A percentile compares a stretch with the other conserved stretches of the same genome.
These are phyloP conservation scores for Napeogenes sylphis DNA, from an alignment of 2,888 invertebrate genomes.

Conservation along the genomic window DNA sequence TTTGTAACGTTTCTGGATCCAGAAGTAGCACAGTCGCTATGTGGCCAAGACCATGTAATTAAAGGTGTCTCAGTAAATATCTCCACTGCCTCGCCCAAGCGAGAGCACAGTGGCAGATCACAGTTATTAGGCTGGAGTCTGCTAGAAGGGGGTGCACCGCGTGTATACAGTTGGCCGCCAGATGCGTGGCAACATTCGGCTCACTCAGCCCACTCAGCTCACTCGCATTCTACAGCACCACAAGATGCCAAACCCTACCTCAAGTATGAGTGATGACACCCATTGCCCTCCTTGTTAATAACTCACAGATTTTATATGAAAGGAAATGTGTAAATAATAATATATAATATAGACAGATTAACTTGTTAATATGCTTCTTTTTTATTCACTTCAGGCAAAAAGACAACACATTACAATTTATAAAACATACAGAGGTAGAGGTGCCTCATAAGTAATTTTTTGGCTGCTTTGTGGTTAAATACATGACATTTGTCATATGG, in stretches of 20 bases:
- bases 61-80: conserved; percentile 92
- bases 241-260: conserved; percentile 68
- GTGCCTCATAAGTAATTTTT: too few relatives aligned
- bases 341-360: conserved; percentile 54
- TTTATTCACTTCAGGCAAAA: not conserved
- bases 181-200: conserved; percentile 43
- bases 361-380: conserved; percentile 37
- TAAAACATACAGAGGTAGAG: not conserved
- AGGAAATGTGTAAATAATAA: conserved; percentile 63
- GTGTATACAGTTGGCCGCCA: conserved; percentile 48
- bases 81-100: conserved; percentile 90
- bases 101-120: conserved; percentile 65
- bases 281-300: conserved; percentile 54
- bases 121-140: conserved; percentile 58
- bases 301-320: conserved; percentile 68
- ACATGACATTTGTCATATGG: too few relatives aligned
- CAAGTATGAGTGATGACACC: conserved; percentile 62
- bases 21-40: conserved; percentile 86
- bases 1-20: conserved; percentile 91
- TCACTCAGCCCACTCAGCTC: conserved; percentile 39
- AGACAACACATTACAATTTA: not conserved
- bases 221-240: conserved; percentile 39
- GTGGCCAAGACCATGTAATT: conserved; percentile 90
- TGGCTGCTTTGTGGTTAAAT: too few relatives aligned
- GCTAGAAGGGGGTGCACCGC: conserved; percentile 47